Conservation (phyloP, 1,140 invertebrate species). For the Lordiphosa stackelbergi region DNA sequence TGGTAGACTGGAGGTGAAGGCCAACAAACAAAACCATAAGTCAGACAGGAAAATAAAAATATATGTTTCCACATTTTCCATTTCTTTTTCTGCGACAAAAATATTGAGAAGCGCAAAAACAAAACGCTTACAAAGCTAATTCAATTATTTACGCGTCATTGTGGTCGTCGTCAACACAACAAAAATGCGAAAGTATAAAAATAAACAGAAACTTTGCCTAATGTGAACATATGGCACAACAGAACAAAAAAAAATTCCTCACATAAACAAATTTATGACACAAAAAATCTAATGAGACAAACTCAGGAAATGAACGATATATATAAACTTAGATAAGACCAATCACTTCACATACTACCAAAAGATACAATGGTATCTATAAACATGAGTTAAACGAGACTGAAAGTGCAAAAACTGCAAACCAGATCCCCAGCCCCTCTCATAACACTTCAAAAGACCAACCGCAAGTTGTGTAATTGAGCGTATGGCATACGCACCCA, state of each 20-base stretch:
- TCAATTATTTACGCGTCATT: conserved; percentile 56
- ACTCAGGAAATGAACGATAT: neutral
- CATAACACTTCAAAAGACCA: conserved; percentile 17
- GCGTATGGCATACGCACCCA: conserved; percentile 44
- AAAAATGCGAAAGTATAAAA: conserved; percentile 18
- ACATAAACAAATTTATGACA: conserved; percentile 18
- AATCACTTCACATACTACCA: neutral
- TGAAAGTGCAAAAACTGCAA: conserved; percentile 9
- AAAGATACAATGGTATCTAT: conserved; percentile 11
- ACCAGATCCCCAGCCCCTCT: neutral
- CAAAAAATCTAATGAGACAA: conserved; percentile 6
- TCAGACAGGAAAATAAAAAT: conserved; percentile 25
- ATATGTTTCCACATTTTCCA: neutral
- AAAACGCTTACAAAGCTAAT: conserved; percentile 61
- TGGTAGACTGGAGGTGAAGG: conserved; percentile 33
- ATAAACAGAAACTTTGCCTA: neutral
- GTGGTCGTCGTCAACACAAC: conserved; percentile 17
- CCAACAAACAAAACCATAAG: conserved; percentile 34
- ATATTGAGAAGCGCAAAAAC: conserved; percentile 31
- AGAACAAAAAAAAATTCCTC: neutral
- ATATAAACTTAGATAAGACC: neutral
- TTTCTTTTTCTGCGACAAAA: conserved; percentile 9
- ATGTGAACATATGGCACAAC: neutral
- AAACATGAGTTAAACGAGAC: neutral
- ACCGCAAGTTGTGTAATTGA: conserved; percentile 56